phyloP scores from a whole-genome alignment of 2,113 vertebrate genomes.

The Ageneiosus marmoratus region DNA sequence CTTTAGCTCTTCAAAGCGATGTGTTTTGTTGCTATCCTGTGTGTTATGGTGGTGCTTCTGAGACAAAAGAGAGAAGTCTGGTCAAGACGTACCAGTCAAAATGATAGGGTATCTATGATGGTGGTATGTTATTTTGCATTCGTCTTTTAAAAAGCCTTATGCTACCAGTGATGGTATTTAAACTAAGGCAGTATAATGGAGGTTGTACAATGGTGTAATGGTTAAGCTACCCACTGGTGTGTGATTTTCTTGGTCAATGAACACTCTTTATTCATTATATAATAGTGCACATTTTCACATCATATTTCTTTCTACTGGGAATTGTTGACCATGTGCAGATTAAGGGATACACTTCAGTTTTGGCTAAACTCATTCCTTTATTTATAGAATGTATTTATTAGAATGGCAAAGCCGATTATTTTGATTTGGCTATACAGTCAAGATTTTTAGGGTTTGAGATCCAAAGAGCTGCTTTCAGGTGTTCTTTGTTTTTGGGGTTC shows the following conservation, averaged over 20 bases:
- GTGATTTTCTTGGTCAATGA: background rate
- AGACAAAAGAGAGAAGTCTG: constrained; percentile 9
- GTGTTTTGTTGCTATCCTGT: constrained; percentile 10
- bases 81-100: background rate
- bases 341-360: background rate
- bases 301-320: background rate
- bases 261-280: background rate
- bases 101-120: background rate
- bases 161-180: background rate
- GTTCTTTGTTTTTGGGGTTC: no score
- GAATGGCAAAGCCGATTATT: background rate
- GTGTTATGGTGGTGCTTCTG: background rate
- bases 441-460: background rate
- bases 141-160: background rate
- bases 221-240: background rate
- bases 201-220: background rate
- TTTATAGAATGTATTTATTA: background rate
- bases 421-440: no score
- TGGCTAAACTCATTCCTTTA: background rate
- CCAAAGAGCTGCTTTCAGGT: no score
- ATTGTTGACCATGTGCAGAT: background rate
- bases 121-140: background rate
- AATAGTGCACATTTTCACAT: background rate
- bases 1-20: constrained; percentile 33
- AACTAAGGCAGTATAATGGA: background rate